Evolutionary conservation across 1,140 invertebrate genomes (phyloP), one percentile per base, ranked within the genome.

Genomic region (Bombus pascuorum): DNA sequence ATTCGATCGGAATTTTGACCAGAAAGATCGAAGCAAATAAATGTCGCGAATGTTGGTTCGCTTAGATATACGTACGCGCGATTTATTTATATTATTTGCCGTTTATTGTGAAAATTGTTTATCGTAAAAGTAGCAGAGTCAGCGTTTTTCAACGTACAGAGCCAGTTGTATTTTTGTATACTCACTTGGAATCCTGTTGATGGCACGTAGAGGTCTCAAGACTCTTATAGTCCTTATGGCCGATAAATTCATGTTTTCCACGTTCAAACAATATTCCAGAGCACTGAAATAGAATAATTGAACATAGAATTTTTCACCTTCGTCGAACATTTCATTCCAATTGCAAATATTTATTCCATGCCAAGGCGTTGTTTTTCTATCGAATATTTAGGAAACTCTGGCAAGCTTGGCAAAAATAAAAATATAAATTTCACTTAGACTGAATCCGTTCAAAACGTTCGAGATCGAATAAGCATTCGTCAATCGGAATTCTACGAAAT

Each of bases 101-200:
- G 18, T 70, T 12, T 37, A 6, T 75, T 13, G 1, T 8, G 32
- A 68, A 57, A 76, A 37, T 25, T n/a, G 4, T 76, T 76, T 32
- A 13, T 18, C 22, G 22, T 10, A 9, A 22, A 62, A 53, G 42
- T 8, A 25, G 2, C 62, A 76, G 28, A 37, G 37, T 72, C 28
- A 74, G 34, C 32, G 32, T 10, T 79, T 82, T 72, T 59, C 34
- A 12, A 82, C 10, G 13, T 37, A 53, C 42, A 4, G 25, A 2
- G 39, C 57, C 15, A 22, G 62, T 39, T 79, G 70, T 18, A 44
- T 32, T 13, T n/a, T 77, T 57, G 37, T 18, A 9, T 94, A 97
- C 98, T 99, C 96, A 99, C 99, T 99, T 94, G 99, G 99, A 97
- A 99, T 99, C 94, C 99, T 97, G 96, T 99, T 99, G 95, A 99